Percentiles rank a stretch among this genome's conserved stretches.
phyloP scores from a whole-genome alignment of 2,797 vertebrate species.

The Pagetopsis macropterus region DNA sequence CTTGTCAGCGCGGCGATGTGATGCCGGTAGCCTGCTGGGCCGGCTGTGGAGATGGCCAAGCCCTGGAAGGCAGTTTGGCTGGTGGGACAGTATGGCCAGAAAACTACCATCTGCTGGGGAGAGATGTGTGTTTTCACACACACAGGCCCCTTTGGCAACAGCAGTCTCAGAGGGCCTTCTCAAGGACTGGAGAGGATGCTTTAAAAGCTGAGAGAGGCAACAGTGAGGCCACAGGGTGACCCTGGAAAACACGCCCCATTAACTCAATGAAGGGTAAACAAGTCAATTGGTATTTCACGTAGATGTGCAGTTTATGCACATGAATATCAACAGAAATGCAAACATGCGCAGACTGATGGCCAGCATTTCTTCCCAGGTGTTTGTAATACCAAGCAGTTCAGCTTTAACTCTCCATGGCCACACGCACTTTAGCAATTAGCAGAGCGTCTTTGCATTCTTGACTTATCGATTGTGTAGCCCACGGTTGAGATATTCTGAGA shows the following conservation, averaged over 20 bases:
- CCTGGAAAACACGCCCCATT: constrained; percentile 37
- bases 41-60: constrained; percentile 71
- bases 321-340: constrained; percentile 1
- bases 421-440: neutral
- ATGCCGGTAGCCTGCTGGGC: constrained; percentile 78
- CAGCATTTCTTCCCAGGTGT: constrained; percentile 1
- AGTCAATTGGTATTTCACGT: constrained; percentile 22
- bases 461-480: neutral
- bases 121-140: constrained; percentile 73
- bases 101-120: constrained; percentile 83
- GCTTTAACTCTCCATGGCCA: neutral
- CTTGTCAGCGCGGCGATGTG: constrained; percentile 65
- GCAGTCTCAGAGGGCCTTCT: constrained; percentile 68
- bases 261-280: constrained; percentile 15
- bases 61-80: constrained; percentile 78
- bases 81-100: constrained; percentile 79
- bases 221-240: constrained; percentile 59
- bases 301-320: neutral
- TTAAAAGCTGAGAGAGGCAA: constrained; percentile 48
- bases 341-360: neutral
- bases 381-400: constrained; percentile 12
- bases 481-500: neutral
- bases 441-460: neutral
- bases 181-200: constrained; percentile 66
- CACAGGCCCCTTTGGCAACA: constrained; percentile 67